Conservation (phyloP, 2,888 invertebrate species). For the Theretra japonica region DNA sequence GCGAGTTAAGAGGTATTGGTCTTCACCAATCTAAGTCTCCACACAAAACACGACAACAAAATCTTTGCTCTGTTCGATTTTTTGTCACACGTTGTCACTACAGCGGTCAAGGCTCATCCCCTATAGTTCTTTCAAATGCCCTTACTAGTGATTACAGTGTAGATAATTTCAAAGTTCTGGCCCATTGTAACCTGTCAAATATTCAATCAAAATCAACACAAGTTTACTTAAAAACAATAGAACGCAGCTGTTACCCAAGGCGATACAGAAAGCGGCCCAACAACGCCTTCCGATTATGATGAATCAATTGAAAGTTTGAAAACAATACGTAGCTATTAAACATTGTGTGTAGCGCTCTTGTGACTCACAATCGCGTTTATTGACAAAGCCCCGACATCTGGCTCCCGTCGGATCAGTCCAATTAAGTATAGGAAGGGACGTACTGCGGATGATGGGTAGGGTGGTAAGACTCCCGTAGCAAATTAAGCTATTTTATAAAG, state of each 20-base stretch:
- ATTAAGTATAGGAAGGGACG: slow-evolving; percentile 55
- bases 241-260: slow-evolving; percentile 9
- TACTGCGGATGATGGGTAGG: not conserved
- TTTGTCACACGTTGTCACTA: no score
- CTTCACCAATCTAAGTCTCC: no score
- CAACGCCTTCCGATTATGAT: slow-evolving; percentile 38
- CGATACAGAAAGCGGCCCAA: slow-evolving; percentile 14
- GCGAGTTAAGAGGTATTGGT: no score
- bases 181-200: no score
- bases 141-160: no score
- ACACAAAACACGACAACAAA: no score
- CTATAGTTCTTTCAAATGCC: no score
- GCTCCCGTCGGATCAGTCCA: slow-evolving; percentile 63
- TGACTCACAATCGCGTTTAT: slow-evolving; percentile 66
- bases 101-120: no score
- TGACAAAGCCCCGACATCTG: slow-evolving; percentile 67
- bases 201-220: not conserved
- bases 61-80: no score
- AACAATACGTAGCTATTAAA: slow-evolving; percentile 52
- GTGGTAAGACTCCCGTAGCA: not conserved
- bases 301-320: slow-evolving; percentile 51
- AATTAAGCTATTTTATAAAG: not conserved
- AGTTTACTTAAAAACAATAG: not conserved
- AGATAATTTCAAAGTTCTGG: no score
- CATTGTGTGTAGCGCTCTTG: slow-evolving; percentile 35